A percentile compares a stretch with the other conserved stretches of the same genome.
These are phyloP conservation scores for Drosophila kanapiae DNA, from an alignment of 1,140 invertebrate species.

Conservation along the genomic window DNA sequence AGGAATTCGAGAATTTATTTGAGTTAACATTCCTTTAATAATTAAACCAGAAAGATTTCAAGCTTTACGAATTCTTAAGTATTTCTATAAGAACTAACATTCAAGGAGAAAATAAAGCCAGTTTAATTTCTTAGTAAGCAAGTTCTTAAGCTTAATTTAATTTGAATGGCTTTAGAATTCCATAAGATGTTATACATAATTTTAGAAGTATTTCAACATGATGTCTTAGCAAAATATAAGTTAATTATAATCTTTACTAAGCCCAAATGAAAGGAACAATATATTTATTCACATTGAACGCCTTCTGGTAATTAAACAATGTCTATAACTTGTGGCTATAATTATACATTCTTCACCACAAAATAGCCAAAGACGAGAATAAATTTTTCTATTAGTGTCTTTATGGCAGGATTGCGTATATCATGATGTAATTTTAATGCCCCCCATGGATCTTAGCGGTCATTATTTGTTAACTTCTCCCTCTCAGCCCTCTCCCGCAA, in stretches of 20 bases:
- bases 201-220: too few relatives aligned
- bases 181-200: neutral
- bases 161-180: neutral
- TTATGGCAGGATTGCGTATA: slow-evolving; percentile 33
- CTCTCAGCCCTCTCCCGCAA: neutral
- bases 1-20: neutral
- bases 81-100: too few relatives aligned
- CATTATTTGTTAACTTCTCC: slow-evolving; percentile 41
- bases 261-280: neutral
- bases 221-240: too few relatives aligned
- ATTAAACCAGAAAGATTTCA: too few relatives aligned
- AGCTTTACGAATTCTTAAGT: too few relatives aligned
- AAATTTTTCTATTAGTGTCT: slow-evolving; percentile 25
- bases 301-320: slow-evolving; percentile 2
- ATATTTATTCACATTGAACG: neutral
- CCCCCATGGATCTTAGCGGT: slow-evolving; percentile 27
- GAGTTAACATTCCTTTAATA: too few relatives aligned
- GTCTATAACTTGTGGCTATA: neutral
- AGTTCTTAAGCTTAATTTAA: too few relatives aligned
- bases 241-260: neutral
- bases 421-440: slow-evolving; percentile 45
- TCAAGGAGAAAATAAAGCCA: neutral
- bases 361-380: too few relatives aligned
- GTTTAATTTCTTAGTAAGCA: neutral
- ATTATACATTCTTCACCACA: neutral